These are phyloP conservation scores for Trinorchestia longiramus DNA, from an alignment of 1,140 invertebrate genomes.

Conservation along the genomic window DNA sequence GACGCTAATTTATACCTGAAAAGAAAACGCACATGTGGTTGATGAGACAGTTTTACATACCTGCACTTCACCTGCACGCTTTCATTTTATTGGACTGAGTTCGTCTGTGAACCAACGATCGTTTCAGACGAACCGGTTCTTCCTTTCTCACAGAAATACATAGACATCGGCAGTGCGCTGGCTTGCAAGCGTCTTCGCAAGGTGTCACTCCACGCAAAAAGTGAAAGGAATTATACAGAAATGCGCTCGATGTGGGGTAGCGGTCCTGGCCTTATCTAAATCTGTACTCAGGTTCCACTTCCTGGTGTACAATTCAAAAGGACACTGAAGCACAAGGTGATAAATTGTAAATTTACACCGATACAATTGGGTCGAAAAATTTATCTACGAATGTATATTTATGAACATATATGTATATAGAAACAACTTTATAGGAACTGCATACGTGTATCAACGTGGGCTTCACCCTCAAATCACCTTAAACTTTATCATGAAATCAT, in stretches of 20 bases:
- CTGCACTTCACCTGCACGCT: background rate
- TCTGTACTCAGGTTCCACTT: background rate
- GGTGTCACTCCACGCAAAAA: background rate
- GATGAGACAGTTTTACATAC: background rate
- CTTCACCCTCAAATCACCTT: background rate
- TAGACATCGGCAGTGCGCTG: background rate
- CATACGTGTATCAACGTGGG: background rate
- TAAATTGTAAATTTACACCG: background rate
- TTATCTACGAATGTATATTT: background rate
- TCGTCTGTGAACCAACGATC: background rate
- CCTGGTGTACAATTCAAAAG: background rate
- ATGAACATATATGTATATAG: background rate
- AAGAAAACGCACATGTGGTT: background rate
- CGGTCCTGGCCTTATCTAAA: background rate
- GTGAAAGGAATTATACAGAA: background rate
- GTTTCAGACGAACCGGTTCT: background rate
- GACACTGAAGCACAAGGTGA: background rate
- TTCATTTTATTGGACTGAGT: background rate
- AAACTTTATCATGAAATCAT: background rate
- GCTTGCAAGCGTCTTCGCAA: background rate
- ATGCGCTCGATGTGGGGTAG: background rate
- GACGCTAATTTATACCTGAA: background rate
- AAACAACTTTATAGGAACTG: background rate
- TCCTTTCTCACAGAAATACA: background rate
- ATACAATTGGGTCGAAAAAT: background rate